Evolutionary conservation across 2,113 vertebrate genomes (phyloP).

Genomic region (Stegostoma tigrinum): DNA sequence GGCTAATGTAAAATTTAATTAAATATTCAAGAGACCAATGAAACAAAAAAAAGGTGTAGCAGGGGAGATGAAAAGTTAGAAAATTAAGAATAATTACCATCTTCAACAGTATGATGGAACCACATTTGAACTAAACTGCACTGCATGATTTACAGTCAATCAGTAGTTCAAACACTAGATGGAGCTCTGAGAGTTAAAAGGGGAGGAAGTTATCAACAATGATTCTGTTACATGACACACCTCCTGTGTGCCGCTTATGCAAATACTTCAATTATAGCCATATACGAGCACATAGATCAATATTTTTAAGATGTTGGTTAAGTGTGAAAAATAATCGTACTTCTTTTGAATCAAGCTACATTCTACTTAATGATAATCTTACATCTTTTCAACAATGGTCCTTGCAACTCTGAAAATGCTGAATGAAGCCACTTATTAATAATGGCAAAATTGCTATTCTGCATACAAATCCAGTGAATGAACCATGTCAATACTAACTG

Average conservation of each 20-base stretch:
- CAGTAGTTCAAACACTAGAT: slow-evolving; percentile 12
- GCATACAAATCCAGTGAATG: not conserved
- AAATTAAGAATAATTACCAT: not conserved
- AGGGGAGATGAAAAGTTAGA: not conserved
- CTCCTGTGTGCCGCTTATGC: not conserved
- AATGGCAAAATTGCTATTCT: not conserved
- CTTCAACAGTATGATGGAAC: not conserved
- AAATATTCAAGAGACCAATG: not conserved
- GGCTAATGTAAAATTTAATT: not conserved
- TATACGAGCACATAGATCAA: not conserved
- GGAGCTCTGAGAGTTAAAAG: slow-evolving; percentile 5
- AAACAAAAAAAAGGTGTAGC: not conserved
- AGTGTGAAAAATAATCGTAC: not conserved
- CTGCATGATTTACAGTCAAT: not conserved
- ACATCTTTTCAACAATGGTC: not conserved
- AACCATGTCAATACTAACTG: not conserved
- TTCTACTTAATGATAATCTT: not conserved
- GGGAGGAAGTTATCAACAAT: not conserved
- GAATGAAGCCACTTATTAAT: no score
- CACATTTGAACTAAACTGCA: not conserved
- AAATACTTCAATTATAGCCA: not conserved
- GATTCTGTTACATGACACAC: not conserved
- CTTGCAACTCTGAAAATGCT: not conserved
- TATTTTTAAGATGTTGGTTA: not conserved
- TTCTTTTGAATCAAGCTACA: not conserved